These are phyloP conservation scores for Drosophila subquinaria DNA, from an alignment of 2,888 invertebrate genomes.

Conservation along the genomic window DNA sequence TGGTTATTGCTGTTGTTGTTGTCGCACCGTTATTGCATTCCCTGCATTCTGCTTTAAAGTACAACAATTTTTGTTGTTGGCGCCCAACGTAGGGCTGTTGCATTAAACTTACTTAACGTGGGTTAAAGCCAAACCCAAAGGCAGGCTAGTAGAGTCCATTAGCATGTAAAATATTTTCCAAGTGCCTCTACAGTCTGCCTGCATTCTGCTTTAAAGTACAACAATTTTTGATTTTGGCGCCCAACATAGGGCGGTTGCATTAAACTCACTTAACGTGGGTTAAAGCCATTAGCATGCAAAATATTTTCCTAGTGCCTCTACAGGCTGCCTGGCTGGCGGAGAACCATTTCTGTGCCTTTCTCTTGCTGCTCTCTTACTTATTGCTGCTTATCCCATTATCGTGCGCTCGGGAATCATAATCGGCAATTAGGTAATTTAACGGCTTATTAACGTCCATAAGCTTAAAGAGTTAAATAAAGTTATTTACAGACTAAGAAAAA, in stretches of 20 bases:
- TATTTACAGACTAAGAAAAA: background rate
- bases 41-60: conserved; percentile 45
- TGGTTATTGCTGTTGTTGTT: conserved; percentile 26
- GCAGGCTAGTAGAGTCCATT: conserved; percentile 9
- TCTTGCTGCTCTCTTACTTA: conserved; percentile 1
- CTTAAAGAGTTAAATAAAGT: conserved; percentile 8
- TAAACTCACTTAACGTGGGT: conserved; percentile 18
- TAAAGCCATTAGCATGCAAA: conserved; percentile 30
- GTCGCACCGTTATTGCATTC: conserved; percentile 55
- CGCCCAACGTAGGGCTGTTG: conserved; percentile 10
- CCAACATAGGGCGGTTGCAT: conserved; percentile 11
- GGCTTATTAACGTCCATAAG: conserved; percentile 70
- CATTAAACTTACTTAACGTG: conserved; percentile 20
- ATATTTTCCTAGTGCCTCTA: conserved; percentile 26
- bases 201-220: conserved; percentile 34
- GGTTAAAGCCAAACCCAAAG: conserved; percentile 9
- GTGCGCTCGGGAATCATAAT: conserved; percentile 48
- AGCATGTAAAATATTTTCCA: conserved; percentile 35
- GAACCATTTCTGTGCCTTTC: background rate
- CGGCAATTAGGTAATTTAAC: conserved; percentile 76
- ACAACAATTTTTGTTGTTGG: conserved; percentile 28
- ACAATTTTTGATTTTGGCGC: conserved; percentile 32
- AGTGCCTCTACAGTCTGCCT: background rate
- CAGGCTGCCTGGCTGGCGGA: background rate
- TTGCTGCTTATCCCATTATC: conserved; percentile 5